Base-by-base conservation (phyloP, 2,797 vertebrate species). In the Corythornis leucogaster region DNA sequence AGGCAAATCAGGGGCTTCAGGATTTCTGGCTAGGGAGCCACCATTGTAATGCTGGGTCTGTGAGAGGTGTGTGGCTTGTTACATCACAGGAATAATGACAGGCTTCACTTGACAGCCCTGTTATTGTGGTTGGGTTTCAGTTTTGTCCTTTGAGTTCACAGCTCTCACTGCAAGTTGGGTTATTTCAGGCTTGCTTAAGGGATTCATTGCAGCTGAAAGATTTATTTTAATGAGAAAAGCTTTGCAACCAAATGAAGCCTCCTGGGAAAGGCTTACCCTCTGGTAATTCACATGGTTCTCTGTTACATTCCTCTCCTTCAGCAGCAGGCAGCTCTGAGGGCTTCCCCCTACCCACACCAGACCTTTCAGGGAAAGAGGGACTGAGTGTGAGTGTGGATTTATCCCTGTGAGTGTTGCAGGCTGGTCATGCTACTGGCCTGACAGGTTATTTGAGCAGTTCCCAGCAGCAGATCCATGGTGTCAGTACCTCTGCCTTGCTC, bases 81-180 rank as follows among this genome's bases (percentile, higher is more conserved):
- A 17, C 88, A 83, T 94, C 88, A 45, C 79, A 59, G 91, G 25
- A 24, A 10, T 96, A 95, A 97, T 92, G 81, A 90, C 33, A 87
- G 87, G 58, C 69, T 84, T n/a, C 8, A 3, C 46, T 17, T 22
- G 11, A 14, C 82, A 73, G 81, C 81, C 80, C 92, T 96, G 45
- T 71, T 62, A 58, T 93, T 95, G 94, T 51, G 94, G 85, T 6
- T 38, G 22, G 2, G 26, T 78, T 55, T 66, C 80, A 68, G 12
- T 16, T 80, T 15, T 84, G 89, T 8, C 53, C 57, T n/a, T 57
- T 40, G 24, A 31, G n/a, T 68, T 90, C 74, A 19, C 90, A 66
- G 85, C 3, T 79, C 86, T 55, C n/a, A 59, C 79, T 71, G 79
- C 25, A 13, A 63, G 8, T 53, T 90, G 81, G 33, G 31, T 89